Evolutionary conservation across 1,140 invertebrate species (phyloP).

Genomic region (Arctopsyche grandis): DNA sequence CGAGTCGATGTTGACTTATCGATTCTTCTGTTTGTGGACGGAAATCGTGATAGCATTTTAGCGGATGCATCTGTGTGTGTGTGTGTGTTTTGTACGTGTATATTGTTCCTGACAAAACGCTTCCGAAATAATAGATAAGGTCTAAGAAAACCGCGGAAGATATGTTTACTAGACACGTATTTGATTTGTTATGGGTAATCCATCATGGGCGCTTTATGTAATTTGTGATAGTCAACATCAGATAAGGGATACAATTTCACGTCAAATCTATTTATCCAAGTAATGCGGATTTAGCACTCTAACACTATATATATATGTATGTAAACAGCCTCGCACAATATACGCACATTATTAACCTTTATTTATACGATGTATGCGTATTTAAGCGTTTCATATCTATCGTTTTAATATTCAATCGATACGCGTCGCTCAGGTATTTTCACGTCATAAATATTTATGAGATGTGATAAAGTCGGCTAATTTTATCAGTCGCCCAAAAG

Average conservation of each 20-base stretch:
- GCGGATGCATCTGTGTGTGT: too few species aligned
- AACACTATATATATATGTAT: not conserved
- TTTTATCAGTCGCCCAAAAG: constrained; percentile 4
- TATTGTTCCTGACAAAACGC: not conserved
- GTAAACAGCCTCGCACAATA: too few species aligned
- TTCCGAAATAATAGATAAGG: constrained; percentile 27
- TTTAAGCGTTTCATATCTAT: not conserved
- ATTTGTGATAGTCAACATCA: constrained; percentile 32
- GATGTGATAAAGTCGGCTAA: constrained; percentile 6
- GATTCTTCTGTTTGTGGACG: not conserved
- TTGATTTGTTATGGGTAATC: constrained; percentile 32
- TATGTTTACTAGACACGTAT: constrained; percentile 32
- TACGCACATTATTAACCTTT: not conserved
- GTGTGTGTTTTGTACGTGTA: too few species aligned
- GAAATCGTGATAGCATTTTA: not conserved
- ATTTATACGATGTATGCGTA: not conserved
- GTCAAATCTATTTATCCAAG: constrained; percentile 29
- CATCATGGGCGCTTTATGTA: constrained; percentile 28
- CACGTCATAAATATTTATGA: constrained; percentile 3
- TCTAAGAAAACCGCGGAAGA: constrained; percentile 28
- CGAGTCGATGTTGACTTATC: not conserved
- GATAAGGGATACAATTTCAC: constrained; percentile 37
- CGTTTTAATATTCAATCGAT: constrained; percentile 4
- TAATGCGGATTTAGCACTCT: constrained; percentile 22
- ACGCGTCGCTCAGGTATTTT: not conserved